Percentiles rank a stretch among this genome's conserved stretches.
phyloP scores from a whole-genome alignment of 1,140 invertebrate genomes.

The Hycleus cichorii region DNA sequence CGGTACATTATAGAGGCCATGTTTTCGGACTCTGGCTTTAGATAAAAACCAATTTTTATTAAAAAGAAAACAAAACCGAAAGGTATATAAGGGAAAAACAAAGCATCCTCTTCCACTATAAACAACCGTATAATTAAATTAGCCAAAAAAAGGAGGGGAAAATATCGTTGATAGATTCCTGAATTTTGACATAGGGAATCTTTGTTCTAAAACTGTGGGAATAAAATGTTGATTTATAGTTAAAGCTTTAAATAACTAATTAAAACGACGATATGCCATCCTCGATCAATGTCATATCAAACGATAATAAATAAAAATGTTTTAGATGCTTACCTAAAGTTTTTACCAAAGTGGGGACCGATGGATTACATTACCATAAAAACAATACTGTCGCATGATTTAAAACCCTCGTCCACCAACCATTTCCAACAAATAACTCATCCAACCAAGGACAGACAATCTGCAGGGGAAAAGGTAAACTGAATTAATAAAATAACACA shows the following conservation, averaged over 20 bases:
- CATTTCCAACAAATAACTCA: constrained; percentile 26
- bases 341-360: constrained; percentile 16
- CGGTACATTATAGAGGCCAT: constrained; percentile 25
- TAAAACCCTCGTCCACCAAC: constrained; percentile 14
- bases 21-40: constrained; percentile 5
- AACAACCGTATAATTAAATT: constrained; percentile 27
- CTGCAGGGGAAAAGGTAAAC: background rate
- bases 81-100: constrained; percentile 2
- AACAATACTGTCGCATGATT: constrained; percentile 30
- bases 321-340: constrained; percentile 22
- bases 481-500: background rate
- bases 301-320: constrained; percentile 31
- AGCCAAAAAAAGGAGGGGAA: background rate
- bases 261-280: constrained; percentile 26
- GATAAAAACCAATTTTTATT: constrained; percentile 15
- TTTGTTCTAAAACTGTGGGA: constrained; percentile 14
- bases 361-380: constrained; percentile 32
- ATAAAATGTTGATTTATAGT: constrained; percentile 27
- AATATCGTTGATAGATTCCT: background rate
- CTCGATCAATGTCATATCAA: constrained; percentile 32
- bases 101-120: constrained; percentile 11
- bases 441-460: background rate
- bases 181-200: background rate
- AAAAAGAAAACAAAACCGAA: constrained; percentile 12
- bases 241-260: constrained; percentile 23